These are phyloP conservation scores for Polylopha cassiicola DNA, from an alignment of 2,888 invertebrate species.

Conservation along the genomic window DNA sequence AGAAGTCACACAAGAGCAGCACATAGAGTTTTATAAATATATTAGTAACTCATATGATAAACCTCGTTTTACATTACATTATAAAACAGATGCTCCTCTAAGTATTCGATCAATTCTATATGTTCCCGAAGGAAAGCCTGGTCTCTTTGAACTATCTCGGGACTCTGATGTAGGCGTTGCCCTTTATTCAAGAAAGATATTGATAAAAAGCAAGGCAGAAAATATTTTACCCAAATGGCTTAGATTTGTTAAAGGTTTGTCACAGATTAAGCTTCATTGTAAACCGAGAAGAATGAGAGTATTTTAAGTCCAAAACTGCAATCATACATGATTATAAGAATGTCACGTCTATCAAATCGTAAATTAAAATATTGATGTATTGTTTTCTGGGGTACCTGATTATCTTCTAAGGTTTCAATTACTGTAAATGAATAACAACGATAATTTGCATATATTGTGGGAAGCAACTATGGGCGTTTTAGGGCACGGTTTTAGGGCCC, in stretches of 20 bases:
- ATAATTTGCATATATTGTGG: too few species aligned
- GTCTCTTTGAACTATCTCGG: constrained; percentile 92
- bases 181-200: constrained; percentile 93
- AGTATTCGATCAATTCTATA: constrained; percentile 94
- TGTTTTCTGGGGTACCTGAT: too few species aligned
- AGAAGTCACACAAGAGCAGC: constrained; percentile 89
- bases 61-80: constrained; percentile 93
- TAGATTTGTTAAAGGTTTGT: constrained; percentile 90
- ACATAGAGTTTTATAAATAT: constrained; percentile 95
- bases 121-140: constrained; percentile 95
- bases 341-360: too few species aligned
- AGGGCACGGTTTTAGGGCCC: too few species aligned
- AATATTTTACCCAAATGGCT: constrained; percentile 96
- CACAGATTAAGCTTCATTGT: neutral
- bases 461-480: too few species aligned
- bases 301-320: too few species aligned
- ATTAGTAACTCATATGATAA: constrained; percentile 90
- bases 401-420: too few species aligned
- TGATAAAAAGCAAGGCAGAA: constrained; percentile 94
- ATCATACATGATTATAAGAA: too few species aligned
- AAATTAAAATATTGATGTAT: too few species aligned
- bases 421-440: too few species aligned
- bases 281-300: too few species aligned
- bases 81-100: constrained; percentile 94
- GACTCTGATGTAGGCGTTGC: constrained; percentile 91